Percentiles rank a stretch among this genome's conserved stretches.
Evolutionary conservation across 1,140 invertebrate species (phyloP).

Genomic region (Hestina assimilis): DNA sequence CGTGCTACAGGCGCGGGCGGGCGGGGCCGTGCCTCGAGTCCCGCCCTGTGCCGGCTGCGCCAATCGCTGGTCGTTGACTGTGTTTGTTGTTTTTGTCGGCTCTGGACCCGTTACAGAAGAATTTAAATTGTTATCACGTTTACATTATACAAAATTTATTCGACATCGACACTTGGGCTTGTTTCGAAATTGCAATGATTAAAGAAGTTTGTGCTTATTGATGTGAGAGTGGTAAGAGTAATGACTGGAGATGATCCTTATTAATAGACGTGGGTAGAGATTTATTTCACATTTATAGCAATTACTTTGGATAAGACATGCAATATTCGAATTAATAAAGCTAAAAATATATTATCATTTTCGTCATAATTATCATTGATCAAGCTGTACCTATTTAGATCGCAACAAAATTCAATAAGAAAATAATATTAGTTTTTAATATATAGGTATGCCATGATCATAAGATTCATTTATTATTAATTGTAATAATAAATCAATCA

Average conservation of each 20-base stretch:
- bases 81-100: constrained; percentile 78
- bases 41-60: constrained; percentile 45
- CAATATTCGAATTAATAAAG: too few species aligned
- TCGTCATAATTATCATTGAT: too few species aligned
- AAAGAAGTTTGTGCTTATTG: constrained; percentile 69
- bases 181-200: constrained; percentile 78
- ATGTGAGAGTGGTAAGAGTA: constrained; percentile 40
- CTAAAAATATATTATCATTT: too few species aligned
- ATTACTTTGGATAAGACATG: neutral
- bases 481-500: too few species aligned
- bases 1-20: constrained; percentile 43
- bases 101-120: constrained; percentile 73
- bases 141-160: constrained; percentile 78
- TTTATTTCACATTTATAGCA: neutral
- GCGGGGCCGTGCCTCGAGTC: constrained; percentile 36
- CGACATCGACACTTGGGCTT: constrained; percentile 75
- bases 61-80: constrained; percentile 55
- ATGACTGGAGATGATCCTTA: constrained; percentile 41
- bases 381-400: too few species aligned
- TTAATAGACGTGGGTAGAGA: constrained; percentile 35
- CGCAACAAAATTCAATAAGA: too few species aligned
- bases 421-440: too few species aligned
- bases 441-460: too few species aligned
- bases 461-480: too few species aligned
- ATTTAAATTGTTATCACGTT: constrained; percentile 79